Conservation (phyloP, 1,140 invertebrate species). For the Drosophila kurseongensis region DNA sequence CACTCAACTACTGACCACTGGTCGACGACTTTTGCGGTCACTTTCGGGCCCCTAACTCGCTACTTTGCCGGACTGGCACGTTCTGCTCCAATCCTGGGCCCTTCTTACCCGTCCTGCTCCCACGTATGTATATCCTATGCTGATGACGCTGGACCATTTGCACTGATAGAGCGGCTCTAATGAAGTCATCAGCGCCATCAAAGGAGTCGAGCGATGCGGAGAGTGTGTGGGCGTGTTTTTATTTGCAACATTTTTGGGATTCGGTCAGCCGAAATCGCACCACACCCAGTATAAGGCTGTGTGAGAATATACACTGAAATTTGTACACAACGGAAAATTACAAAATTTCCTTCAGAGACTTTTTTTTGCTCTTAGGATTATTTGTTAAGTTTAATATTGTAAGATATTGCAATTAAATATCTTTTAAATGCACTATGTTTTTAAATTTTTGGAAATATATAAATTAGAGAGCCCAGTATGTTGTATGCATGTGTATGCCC, state of each 20-base stretch:
- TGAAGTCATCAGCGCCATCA: constrained; percentile 78
- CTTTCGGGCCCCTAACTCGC: constrained; percentile 33
- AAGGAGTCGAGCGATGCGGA: constrained; percentile 42
- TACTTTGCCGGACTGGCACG: constrained; percentile 15
- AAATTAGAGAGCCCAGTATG: not conserved
- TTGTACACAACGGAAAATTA: no score
- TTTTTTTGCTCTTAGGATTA: no score
- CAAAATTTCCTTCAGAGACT: no score
- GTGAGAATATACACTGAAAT: not conserved
- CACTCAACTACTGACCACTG: constrained; percentile 61
- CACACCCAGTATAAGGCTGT: not conserved
- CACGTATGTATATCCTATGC: constrained; percentile 26
- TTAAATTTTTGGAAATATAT: no score
- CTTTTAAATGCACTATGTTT: no score
- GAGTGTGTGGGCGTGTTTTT: constrained; percentile 59
- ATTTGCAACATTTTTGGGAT: constrained; percentile 65
- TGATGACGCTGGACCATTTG: constrained; percentile 68
- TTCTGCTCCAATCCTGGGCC: constrained; percentile 4
- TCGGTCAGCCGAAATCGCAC: constrained; percentile 15
- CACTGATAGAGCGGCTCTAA: constrained; percentile 78
- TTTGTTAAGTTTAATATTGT: no score
- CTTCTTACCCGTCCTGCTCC: not conserved
- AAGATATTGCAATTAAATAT: no score
- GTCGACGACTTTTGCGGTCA: constrained; percentile 67
- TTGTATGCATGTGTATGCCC: not conserved